Evolutionary conservation across 2,113 vertebrate genomes (phyloP).

Genomic region (Alouatta palliata): DNA sequence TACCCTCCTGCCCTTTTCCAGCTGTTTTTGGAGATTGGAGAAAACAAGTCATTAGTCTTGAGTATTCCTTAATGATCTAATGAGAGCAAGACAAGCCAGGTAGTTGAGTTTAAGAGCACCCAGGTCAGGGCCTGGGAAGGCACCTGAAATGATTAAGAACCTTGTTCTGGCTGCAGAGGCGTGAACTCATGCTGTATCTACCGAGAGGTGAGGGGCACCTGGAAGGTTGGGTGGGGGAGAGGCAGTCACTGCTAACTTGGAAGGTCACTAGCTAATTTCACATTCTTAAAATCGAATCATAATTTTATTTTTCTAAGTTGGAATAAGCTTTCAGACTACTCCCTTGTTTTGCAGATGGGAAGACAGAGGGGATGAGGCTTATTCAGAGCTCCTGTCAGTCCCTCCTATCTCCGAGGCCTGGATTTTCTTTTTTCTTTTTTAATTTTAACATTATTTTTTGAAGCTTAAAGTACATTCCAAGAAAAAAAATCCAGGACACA

Average conservation of each 20-base stretch:
- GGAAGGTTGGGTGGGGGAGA: neutral
- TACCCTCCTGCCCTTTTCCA: conserved; percentile 57
- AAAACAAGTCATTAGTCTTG: conserved; percentile 67
- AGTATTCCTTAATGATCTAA: conserved; percentile 67
- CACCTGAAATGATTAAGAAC: conserved; percentile 45
- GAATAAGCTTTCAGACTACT: neutral
- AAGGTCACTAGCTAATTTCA: neutral
- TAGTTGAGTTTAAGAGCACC: neutral
- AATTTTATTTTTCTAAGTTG: neutral
- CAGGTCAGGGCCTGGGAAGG: conserved; percentile 59
- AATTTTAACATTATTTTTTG: conserved; percentile 20
- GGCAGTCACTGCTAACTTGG: neutral
- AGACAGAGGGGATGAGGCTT: neutral
- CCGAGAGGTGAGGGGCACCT: neutral
- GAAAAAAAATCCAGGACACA: neutral
- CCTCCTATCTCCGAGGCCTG: neutral
- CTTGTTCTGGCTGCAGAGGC: neutral
- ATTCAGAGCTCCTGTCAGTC: neutral
- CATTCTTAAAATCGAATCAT: neutral
- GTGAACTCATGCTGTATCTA: neutral
- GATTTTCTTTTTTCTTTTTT: neutral
- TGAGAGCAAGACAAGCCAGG: conserved; percentile 51
- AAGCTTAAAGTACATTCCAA: conserved; percentile 9
- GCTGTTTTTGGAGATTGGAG: conserved; percentile 47
- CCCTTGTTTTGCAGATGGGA: neutral